phyloP scores from a whole-genome alignment of 2,797 vertebrate species.

The Pteropus rufus region DNA sequence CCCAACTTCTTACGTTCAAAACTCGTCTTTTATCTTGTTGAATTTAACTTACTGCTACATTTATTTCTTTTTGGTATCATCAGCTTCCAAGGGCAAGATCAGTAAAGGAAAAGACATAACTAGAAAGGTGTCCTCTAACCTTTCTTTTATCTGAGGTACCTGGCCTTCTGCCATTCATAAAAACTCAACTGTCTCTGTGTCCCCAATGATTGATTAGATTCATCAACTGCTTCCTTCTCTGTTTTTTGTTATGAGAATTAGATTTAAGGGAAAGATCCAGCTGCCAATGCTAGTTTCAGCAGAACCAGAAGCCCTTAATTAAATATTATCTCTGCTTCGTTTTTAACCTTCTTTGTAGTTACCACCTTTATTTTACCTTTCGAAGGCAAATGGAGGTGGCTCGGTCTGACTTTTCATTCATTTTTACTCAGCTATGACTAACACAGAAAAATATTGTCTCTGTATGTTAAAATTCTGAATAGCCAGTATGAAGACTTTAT shows the following conservation, averaged over 20 bases:
- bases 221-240: not conserved
- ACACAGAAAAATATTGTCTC: not conserved
- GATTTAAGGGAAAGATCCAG: not conserved
- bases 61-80: not conserved
- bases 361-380: not conserved
- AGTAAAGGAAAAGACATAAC: not conserved
- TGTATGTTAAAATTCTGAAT: not conserved
- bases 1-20: not conserved
- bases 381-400: not conserved
- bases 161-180: not conserved
- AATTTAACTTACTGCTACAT: not conserved
- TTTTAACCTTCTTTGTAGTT: not conserved
- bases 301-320: not conserved
- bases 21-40: not conserved
- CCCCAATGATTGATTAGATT: not conserved
- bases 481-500: not conserved
- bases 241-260: not conserved
- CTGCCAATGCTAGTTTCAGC: not conserved
- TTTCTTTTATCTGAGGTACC: not conserved
- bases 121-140: not conserved
- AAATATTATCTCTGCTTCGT: not conserved
- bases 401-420: not conserved
- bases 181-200: not conserved
- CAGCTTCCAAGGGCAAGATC: not conserved
- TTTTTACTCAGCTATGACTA: not conserved